These are phyloP conservation scores for Lampropteryx suffumata DNA, from an alignment of 2,888 invertebrate genomes.

Conservation along the genomic window DNA sequence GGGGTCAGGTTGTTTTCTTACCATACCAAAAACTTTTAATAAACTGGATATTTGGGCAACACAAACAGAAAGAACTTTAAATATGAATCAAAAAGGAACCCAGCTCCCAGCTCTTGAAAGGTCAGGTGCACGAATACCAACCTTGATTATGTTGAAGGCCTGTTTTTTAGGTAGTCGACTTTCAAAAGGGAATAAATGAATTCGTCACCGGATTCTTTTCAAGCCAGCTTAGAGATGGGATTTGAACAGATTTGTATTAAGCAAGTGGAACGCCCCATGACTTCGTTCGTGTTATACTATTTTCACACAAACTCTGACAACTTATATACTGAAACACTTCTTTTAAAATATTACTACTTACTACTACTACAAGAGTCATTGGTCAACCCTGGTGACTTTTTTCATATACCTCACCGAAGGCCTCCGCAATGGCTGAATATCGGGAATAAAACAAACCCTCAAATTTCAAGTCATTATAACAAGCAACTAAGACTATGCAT, in stretches of 20 bases:
- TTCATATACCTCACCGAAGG: too few relatives aligned
- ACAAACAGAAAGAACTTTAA: conserved; percentile 11
- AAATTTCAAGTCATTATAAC: too few relatives aligned
- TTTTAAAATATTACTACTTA: too few relatives aligned
- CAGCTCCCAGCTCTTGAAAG: conserved; percentile 7
- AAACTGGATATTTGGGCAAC: neutral
- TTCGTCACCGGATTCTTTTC: conserved; percentile 8
- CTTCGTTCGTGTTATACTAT: too few relatives aligned
- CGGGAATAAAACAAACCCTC: too few relatives aligned
- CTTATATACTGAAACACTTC: too few relatives aligned
- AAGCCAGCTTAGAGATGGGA: neutral
- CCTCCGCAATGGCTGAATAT: too few relatives aligned
- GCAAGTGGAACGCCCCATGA: too few relatives aligned
- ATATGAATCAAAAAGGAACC: conserved; percentile 13
- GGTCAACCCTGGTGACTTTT: too few relatives aligned
- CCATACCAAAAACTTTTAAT: neutral
- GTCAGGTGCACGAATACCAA: conserved; percentile 16
- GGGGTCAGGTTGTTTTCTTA: neutral
- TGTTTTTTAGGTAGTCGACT: conserved; percentile 1
- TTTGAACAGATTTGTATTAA: conserved; percentile 7
- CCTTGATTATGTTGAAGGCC: conserved; percentile 15
- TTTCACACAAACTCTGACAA: too few relatives aligned
- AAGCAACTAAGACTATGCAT: too few relatives aligned
- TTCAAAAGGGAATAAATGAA: conserved; percentile 11
- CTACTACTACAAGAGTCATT: too few relatives aligned